Evolutionary conservation across 2,888 invertebrate species (phyloP).

Genomic region (Pristionchus arcanus): DNA sequence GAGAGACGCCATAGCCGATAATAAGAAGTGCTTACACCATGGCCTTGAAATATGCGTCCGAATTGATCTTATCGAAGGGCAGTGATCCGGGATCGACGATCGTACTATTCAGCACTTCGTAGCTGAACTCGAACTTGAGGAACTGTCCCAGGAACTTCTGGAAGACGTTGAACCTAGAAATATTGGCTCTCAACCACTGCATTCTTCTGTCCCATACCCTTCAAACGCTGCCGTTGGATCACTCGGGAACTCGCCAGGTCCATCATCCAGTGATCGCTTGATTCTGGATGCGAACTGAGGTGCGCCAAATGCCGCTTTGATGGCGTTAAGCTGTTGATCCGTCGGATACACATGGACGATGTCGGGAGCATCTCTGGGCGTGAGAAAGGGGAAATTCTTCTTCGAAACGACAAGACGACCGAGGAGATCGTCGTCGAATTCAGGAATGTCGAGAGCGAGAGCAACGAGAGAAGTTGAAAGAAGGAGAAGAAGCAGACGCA

Average conservation of each 20-base stretch:
- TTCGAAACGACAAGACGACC: conserved; percentile 55
- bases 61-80: conserved; percentile 54
- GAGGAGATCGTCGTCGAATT: conserved; percentile 55
- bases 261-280: conserved; percentile 11
- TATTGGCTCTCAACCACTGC: not conserved
- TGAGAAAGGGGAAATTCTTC: conserved; percentile 55
- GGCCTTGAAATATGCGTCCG: conserved; percentile 55
- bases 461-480: not conserved
- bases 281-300: conserved; percentile 46
- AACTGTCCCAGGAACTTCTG: conserved; percentile 55
- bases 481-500: not conserved
- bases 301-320: conserved; percentile 48
- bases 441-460: conserved; percentile 43
- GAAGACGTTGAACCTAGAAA: conserved; percentile 51
- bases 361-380: conserved; percentile 27
- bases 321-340: conserved; percentile 53
- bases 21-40: conserved; percentile 46
- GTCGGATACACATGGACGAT: conserved; percentile 56
- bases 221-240: conserved; percentile 47
- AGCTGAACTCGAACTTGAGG: conserved; percentile 56
- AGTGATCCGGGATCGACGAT: conserved; percentile 53
- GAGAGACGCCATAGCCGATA: too few species aligned
- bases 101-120: conserved; percentile 56
- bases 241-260: conserved; percentile 28
- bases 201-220: not conserved